Base-by-base conservation (phyloP, 2,113 vertebrate genomes). In the Paedocypris sp. region DNA sequence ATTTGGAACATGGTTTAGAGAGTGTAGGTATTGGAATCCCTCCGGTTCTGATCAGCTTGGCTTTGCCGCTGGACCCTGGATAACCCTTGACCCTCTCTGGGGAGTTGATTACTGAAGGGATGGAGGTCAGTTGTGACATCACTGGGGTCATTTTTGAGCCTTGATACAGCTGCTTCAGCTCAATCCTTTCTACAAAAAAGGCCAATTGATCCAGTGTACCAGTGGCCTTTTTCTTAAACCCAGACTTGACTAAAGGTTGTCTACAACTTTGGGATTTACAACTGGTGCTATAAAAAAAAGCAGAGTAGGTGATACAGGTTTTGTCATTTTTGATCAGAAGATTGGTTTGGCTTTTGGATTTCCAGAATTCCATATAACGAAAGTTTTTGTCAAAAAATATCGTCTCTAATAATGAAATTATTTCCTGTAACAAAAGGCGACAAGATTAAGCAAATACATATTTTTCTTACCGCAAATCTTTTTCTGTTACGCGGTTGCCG, bases 161-260 rank as follows among this genome's bases (percentile, higher is more conserved):
- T 36, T 59, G 43, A 59, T 32, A 42, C 43, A 57, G 36, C 58
- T 57, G 58, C 62, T 22, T 66, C 62, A 52, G 62, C 68, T 38
- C 50, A 62, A 57, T 58, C 11, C 2, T 16, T 41, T 28, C 16
- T 22, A 36, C n/a, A 61, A 18, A 4, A 28, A 22, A 48, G 22
- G 45, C 32, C 9, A 31, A 66, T 70, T 25, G 9, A 60, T 54
- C 46, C 20, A 23, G 28, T 20, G 26, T 51, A 51, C n/a, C 26
- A n/a, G 6, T 13, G 32, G 20, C 15, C 16, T 38, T 22, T 32
- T 33, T 48, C 12, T 18, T n/a, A 18, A 50, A 50, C 47, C 54
- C 33, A 42, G 18, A 22, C 13, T 2, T 13, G 6, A 26, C 50
- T 20, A 19, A 47, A 25, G 10, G 33, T 45, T 25, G 23, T 50